Base-by-base conservation (phyloP, 2,888 invertebrate genomes). In the Athalia rosae region DNA sequence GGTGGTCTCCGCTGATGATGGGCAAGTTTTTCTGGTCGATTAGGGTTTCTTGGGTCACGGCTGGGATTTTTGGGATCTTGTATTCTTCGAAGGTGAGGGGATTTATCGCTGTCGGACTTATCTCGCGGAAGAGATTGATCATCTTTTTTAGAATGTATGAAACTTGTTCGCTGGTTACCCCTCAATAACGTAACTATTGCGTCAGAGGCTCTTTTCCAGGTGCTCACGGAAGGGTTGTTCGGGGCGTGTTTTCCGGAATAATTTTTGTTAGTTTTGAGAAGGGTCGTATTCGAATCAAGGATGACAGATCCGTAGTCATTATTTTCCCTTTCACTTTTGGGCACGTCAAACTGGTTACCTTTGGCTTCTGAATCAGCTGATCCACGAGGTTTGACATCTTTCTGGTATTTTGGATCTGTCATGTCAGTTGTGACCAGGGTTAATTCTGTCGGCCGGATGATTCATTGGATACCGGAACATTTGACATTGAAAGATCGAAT, bases 341-440 rank as follows among this genome's bases (percentile, higher is more conserved):
- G 28, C 28, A 28, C 28, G 28, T 28, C 28, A 28, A 28, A 28
- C 28, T 28, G 28, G 28, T 28, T 58, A n/a, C 13, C 28, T 58
- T 58, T 45, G 41, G 8, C 13, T 45, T 71, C 71, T 7, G 43
- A 45, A 45, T 9, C 15, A 59, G 13, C 45, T 15, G 45, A 8
- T 6, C 8, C 58, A 45, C 61, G 47, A 8, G 50, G 4, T 8
- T 13, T 48, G 43, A 59, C 59, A 47, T 63, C 45, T 8, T 13
- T 4, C 9, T 50, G 77, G 50, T 77, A 69, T 67, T 28, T 59
- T 5, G 67, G 58, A 77, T 77, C 77, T 15, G 77, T 77, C 77
- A 77, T 77, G 59, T 77, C 50, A 61, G 59, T 67, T 48, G 48
- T 28, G 47, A 76, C 53, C 28, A 58, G 9, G 45, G 11, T 41